Conservation (phyloP, 1,140 invertebrate species). For the Ctenoplectra terminalis region DNA sequence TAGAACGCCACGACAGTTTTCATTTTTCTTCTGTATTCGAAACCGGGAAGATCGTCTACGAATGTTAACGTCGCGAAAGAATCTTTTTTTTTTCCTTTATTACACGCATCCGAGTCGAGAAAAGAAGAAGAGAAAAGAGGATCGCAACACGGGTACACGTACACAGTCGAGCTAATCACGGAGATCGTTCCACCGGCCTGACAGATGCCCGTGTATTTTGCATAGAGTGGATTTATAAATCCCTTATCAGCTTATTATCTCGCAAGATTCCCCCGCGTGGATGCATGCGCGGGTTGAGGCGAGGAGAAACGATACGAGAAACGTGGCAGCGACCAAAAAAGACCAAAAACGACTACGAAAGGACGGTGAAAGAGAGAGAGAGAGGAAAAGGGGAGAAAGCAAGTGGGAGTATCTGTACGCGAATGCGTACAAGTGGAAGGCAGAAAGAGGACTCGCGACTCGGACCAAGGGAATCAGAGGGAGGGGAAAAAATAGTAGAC, state of each 20-base stretch:
- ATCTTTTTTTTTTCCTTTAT: background rate
- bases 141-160: slow-evolving; percentile 25
- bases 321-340: slow-evolving; percentile 53
- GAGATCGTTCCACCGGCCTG: slow-evolving; percentile 29
- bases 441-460: slow-evolving; percentile 19
- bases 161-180: slow-evolving; percentile 34
- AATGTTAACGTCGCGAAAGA: background rate
- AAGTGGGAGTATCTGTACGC: slow-evolving; percentile 38
- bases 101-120: background rate
- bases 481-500: slow-evolving; percentile 2
- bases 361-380: background rate
- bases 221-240: slow-evolving; percentile 45
- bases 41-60: background rate
- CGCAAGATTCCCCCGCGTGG: slow-evolving; percentile 45
- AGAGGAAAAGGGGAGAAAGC: background rate
- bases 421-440: slow-evolving; percentile 35
- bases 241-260: slow-evolving; percentile 60
- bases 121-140: background rate
- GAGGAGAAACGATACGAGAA: slow-evolving; percentile 46
- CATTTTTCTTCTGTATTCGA: background rate
- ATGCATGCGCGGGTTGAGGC: slow-evolving; percentile 16
- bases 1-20: no score
- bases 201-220: slow-evolving; percentile 43
- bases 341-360: slow-evolving; percentile 54
- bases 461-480: slow-evolving; percentile 22